A percentile compares a stretch with the other conserved stretches of the same genome.
Evolutionary conservation across 64 coral and sea anemone species (phyloP).

Genomic region (Orbicella faveolata): DNA sequence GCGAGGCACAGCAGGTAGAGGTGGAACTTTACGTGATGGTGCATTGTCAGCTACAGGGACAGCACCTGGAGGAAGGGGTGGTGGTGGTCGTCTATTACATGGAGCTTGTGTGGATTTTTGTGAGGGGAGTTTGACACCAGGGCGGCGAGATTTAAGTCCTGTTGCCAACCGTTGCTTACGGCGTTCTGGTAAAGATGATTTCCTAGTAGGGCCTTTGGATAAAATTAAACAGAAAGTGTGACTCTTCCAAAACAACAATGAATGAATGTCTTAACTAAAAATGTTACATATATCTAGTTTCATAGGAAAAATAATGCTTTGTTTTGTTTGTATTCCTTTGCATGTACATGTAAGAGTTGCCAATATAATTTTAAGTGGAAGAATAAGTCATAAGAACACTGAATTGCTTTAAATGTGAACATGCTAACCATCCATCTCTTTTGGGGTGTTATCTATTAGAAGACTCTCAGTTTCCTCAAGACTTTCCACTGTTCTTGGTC

Average conservation of each 20-base stretch:
- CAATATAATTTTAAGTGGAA: no score
- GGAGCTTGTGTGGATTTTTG: neutral
- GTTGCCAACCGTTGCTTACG: slow-evolving; percentile 46
- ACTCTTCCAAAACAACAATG: neutral
- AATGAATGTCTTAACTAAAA: no score
- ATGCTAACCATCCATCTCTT: neutral
- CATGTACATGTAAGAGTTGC: no score
- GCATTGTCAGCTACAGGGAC: neutral
- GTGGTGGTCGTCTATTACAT: slow-evolving; percentile 26
- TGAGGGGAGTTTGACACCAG: neutral
- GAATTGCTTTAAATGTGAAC: neutral
- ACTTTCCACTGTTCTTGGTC: slow-evolving; percentile 9
- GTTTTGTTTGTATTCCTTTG: no score
- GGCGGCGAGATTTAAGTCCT: neutral
- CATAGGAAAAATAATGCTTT: no score
- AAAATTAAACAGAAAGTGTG: neutral
- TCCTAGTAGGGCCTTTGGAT: neutral
- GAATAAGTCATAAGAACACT: no score
- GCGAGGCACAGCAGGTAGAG: slow-evolving; percentile 1
- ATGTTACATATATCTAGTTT: no score
- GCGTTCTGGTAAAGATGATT: neutral
- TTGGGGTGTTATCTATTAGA: neutral
- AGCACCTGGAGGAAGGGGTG: slow-evolving; percentile 52
- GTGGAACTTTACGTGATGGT: neutral
- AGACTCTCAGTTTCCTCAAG: neutral